A percentile compares a stretch with the other conserved stretches of the same genome.
Evolutionary conservation across 2,797 vertebrate species (phyloP).

Genomic region (Falco columbarius): DNA sequence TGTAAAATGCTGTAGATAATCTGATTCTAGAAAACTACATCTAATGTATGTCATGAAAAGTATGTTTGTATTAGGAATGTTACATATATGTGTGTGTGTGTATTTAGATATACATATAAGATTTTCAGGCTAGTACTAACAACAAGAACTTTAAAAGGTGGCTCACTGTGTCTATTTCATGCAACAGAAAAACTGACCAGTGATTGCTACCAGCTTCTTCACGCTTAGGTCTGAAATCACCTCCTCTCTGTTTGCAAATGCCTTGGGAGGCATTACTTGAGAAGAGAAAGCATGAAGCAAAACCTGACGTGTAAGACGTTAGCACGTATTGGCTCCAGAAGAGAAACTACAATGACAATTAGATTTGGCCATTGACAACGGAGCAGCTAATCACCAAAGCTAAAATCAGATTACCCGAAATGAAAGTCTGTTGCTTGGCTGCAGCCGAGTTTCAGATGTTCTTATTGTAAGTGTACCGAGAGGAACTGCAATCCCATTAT

Average conservation of each 20-base stretch:
- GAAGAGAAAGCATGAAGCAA: neutral
- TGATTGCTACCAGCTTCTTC: neutral
- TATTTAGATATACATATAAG: neutral
- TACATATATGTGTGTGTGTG: neutral
- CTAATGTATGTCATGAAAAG: neutral
- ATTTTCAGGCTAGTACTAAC: neutral
- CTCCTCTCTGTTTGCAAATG: neutral
- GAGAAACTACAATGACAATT: constrained; percentile 17
- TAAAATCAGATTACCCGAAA: constrained; percentile 54
- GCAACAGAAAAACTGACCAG: neutral
- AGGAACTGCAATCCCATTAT: constrained; percentile 32
- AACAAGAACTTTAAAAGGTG: neutral
- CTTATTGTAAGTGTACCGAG: neutral
- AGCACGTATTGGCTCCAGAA: neutral
- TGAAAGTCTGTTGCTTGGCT: constrained; percentile 42
- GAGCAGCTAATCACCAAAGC: constrained; percentile 30
- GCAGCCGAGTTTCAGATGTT: constrained; percentile 20
- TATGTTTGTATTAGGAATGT: neutral
- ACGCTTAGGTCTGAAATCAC: neutral
- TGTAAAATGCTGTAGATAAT: neutral
- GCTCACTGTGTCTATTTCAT: neutral
- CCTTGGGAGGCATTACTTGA: neutral
- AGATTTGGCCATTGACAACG: constrained; percentile 29
- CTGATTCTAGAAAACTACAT: neutral
- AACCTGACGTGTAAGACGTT: neutral